phyloP scores from a whole-genome alignment of 2,113 vertebrate species.

The Oryzias celebensis region DNA sequence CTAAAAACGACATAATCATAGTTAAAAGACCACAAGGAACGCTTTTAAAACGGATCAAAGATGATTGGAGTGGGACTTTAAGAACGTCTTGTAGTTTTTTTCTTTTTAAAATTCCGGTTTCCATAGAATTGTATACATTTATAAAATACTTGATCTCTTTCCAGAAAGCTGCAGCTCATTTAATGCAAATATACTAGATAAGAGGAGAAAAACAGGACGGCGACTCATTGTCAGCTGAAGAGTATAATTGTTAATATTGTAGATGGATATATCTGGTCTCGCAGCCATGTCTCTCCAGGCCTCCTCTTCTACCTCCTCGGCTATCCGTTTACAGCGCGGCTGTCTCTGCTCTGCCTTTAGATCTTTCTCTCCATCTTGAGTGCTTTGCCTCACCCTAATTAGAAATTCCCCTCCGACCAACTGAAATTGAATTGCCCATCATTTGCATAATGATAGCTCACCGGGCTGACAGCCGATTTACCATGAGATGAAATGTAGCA shows the following conservation, averaged over 20 bases:
- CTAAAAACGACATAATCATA: no score
- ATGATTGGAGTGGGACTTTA: no score
- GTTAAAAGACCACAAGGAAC: no score
- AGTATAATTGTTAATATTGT: slow-evolving; percentile 44
- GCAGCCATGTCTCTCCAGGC: background rate
- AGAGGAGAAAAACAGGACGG: slow-evolving; percentile 13
- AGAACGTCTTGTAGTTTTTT: no score
- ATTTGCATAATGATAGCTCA: slow-evolving; percentile 79
- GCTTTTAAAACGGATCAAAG: no score
- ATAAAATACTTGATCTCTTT: slow-evolving; percentile 6
- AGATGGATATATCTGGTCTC: slow-evolving; percentile 25
- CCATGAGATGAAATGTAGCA: slow-evolving; percentile 78
- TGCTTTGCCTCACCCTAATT: slow-evolving; percentile 71
- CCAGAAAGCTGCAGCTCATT: background rate
- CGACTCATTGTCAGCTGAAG: background rate
- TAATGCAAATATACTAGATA: slow-evolving; percentile 25
- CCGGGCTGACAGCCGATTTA: slow-evolving; percentile 67
- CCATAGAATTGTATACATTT: no score
- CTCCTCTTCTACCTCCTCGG: slow-evolving; percentile 14
- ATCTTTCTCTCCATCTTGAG: slow-evolving; percentile 67
- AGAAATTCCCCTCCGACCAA: slow-evolving; percentile 74
- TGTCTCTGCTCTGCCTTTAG: slow-evolving; percentile 40
- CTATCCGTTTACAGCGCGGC: slow-evolving; percentile 39
- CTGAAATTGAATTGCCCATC: slow-evolving; percentile 76
- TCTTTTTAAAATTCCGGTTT: no score